Evolutionary conservation across 2,888 invertebrate species (phyloP).

Genomic region (Furcula furcula): DNA sequence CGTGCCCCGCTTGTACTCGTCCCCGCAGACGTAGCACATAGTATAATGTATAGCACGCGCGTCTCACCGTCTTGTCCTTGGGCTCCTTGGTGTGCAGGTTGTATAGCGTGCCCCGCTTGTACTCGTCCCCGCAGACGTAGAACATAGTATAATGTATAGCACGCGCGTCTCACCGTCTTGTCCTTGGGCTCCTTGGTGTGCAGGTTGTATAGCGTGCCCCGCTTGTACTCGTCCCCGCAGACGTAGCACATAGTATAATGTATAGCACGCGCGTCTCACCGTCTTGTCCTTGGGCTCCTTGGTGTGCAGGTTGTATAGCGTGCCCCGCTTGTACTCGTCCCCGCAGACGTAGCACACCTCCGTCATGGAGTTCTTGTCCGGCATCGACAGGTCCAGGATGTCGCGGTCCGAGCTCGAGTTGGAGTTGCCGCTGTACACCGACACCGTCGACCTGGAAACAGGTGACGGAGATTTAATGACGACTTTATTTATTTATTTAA

Average conservation of each 20-base stretch:
- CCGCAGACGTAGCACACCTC: slow-evolving; percentile 96
- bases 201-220: not conserved
- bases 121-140: no score
- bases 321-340: slow-evolving; percentile 92
- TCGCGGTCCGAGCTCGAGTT: slow-evolving; percentile 87
- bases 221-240: not conserved
- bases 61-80: no score
- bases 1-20: no score
- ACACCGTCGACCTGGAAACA: slow-evolving; percentile 68
- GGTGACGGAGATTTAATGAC: no score
- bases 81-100: no score
- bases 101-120: no score
- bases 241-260: not conserved
- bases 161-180: no score
- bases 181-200: not conserved
- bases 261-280: slow-evolving; percentile 39
- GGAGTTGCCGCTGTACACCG: slow-evolving; percentile 77
- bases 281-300: slow-evolving; percentile 81
- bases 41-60: no score
- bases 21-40: no score
- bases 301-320: slow-evolving; percentile 86
- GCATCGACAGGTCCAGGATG: slow-evolving; percentile 94
- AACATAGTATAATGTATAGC: no score
- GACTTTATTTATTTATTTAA: no score
- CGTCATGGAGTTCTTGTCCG: slow-evolving; percentile 94